These are phyloP conservation scores for Notechis scutatus DNA, from an alignment of 2,113 vertebrate species.

Conservation along the genomic window DNA sequence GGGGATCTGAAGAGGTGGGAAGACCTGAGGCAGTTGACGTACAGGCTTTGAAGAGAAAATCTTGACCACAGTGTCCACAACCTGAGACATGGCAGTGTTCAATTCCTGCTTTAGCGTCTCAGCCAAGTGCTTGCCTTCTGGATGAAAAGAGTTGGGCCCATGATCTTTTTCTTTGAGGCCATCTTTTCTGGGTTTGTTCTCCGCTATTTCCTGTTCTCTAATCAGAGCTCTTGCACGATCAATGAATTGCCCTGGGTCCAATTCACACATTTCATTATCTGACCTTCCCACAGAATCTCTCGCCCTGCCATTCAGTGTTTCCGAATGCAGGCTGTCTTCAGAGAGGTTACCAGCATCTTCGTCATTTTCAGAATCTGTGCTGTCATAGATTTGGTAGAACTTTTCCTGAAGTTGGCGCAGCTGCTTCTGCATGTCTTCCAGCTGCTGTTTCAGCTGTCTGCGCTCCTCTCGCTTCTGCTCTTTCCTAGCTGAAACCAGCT, in stretches of 20 bases:
- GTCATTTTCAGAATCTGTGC: conserved; percentile 95
- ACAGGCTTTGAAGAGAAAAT: conserved; percentile 89
- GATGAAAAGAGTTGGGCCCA: conserved; percentile 79
- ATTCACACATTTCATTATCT: conserved; percentile 87
- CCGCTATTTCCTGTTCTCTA: conserved; percentile 84
- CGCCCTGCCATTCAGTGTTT: conserved; percentile 80
- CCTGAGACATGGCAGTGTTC: conserved; percentile 95
- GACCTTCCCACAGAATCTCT: conserved; percentile 77
- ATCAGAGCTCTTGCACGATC: conserved; percentile 90
- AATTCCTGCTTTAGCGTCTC: conserved; percentile 98
- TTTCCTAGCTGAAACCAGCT: conserved; percentile 93
- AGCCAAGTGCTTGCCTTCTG: conserved; percentile 89
- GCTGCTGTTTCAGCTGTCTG: conserved; percentile 95
- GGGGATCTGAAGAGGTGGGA: conserved; percentile 87
- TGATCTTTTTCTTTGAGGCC: conserved; percentile 78
- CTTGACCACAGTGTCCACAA: conserved; percentile 97
- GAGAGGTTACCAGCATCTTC: conserved; percentile 91
- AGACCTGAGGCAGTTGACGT: conserved; percentile 85
- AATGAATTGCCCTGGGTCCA: conserved; percentile 91
- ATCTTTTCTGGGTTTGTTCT: conserved; percentile 83
- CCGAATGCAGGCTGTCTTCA: conserved; percentile 93
- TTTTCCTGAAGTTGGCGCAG: conserved; percentile 99
- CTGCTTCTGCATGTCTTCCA: conserved; percentile 99
- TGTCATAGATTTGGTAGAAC: conserved; percentile 99
- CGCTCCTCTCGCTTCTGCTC: conserved; percentile 95